phyloP scores from a whole-genome alignment of 2,888 invertebrate species.

The Azorinus chamasolen region DNA sequence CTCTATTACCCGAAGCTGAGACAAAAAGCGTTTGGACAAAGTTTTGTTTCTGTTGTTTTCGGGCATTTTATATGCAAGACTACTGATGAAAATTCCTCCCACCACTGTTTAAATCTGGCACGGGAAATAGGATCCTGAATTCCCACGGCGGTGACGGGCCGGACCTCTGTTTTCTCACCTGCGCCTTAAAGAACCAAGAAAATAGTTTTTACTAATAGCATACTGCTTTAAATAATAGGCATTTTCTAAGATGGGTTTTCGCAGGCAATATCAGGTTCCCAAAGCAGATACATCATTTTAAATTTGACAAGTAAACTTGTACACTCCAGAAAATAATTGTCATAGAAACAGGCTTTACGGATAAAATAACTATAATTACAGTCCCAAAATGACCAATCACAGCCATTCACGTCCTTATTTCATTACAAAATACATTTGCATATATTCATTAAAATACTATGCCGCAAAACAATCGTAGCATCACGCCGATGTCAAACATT shows the following conservation, averaged over 20 bases:
- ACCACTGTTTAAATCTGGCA: conserved; percentile 57
- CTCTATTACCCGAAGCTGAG: conserved; percentile 45
- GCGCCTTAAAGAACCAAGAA: conserved; percentile 49
- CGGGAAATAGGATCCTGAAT: conserved; percentile 51
- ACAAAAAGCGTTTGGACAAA: conserved; percentile 58
- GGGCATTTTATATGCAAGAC: conserved; percentile 56
- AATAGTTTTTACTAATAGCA: conserved; percentile 60
- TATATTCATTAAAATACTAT: conserved; percentile 66
- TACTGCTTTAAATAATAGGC: conserved; percentile 54
- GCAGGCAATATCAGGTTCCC: conserved; percentile 59
- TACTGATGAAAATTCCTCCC: conserved; percentile 66
- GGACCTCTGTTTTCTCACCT: conserved; percentile 59
- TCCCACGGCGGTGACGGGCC: conserved; percentile 58
- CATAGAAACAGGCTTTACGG: conserved; percentile 46
- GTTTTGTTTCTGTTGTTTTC: conserved; percentile 55
- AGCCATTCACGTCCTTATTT: conserved; percentile 57
- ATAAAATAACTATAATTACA: conserved; percentile 67
- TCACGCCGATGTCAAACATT: conserved; percentile 55
- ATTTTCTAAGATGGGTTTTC: conserved; percentile 61
- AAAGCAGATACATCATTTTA: conserved; percentile 58
- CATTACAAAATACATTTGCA: conserved; percentile 71
- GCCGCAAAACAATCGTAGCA: conserved; percentile 44
- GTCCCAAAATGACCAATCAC: conserved; percentile 64
- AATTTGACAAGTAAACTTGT: conserved; percentile 69
- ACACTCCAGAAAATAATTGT: conserved; percentile 64